These are phyloP conservation scores for Quadroppia sp. DNA, from an alignment of 2,888 invertebrate genomes.

Conservation along the genomic window DNA sequence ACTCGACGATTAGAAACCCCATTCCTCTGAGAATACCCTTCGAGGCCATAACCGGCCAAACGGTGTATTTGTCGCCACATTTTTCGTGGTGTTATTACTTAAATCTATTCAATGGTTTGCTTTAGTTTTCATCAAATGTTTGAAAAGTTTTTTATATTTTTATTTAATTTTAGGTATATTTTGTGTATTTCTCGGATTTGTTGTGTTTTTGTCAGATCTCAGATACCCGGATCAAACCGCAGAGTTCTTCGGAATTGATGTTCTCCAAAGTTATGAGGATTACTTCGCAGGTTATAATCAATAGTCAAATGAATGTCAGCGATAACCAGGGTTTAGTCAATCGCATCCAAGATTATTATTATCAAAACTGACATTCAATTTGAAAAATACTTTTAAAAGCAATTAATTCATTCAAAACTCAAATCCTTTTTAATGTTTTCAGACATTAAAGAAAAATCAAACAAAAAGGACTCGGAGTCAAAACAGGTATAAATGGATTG, in stretches of 20 bases:
- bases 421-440: background rate
- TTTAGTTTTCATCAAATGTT: background rate
- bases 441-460: background rate
- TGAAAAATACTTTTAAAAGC: too few relatives aligned
- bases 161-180: constrained; percentile 53
- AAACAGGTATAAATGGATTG: too few relatives aligned
- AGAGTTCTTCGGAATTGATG: constrained; percentile 58
- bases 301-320: constrained; percentile 48
- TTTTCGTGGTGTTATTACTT: constrained; percentile 59
- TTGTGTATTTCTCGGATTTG: constrained; percentile 55
- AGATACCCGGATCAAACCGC: constrained; percentile 55
- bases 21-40: constrained; percentile 58
- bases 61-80: constrained; percentile 53
- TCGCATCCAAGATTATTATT: too few relatives aligned
- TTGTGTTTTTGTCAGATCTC: constrained; percentile 56
- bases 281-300: constrained; percentile 53
- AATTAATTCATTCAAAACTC: too few relatives aligned
- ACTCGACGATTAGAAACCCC: constrained; percentile 57
- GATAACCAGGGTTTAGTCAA: too few relatives aligned
- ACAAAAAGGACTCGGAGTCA: too few relatives aligned
- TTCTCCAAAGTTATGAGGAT: constrained; percentile 57
- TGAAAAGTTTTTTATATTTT: constrained; percentile 13
- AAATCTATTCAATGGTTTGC: constrained; percentile 56
- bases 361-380: too few relatives aligned
- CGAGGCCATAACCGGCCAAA: constrained; percentile 50